phyloP scores from a whole-genome alignment of 1,140 invertebrate genomes.

The Latrodectus geometricus region DNA sequence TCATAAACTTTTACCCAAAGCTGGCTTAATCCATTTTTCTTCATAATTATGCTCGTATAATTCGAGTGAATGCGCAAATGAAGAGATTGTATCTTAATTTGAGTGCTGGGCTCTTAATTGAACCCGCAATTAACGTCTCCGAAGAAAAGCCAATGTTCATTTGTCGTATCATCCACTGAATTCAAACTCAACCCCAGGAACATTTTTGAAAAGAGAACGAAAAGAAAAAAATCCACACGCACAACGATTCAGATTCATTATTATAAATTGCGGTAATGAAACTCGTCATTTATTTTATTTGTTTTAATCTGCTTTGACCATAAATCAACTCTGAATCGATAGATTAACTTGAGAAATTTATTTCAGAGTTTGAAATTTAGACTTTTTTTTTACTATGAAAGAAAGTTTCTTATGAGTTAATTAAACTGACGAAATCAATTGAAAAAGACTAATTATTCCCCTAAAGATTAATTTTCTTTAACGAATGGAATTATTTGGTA shows the following conservation, averaged over 20 bases:
- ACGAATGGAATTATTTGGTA: no score
- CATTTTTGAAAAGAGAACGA: not conserved
- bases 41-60: not conserved
- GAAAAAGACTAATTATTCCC: no score
- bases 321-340: no score
- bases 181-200: not conserved
- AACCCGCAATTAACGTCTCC: slow-evolving; percentile 16
- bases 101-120: slow-evolving; percentile 22
- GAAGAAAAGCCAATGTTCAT: slow-evolving; percentile 33
- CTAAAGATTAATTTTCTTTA: no score
- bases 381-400: no score
- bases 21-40: not conserved
- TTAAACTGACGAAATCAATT: no score
- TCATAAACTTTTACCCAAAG: not conserved
- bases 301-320: not conserved
- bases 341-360: no score
- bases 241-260: not conserved
- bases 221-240: not conserved
- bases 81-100: slow-evolving; percentile 32
- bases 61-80: slow-evolving; percentile 10
- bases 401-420: no score
- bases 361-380: no score
- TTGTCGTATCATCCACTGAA: slow-evolving; percentile 11
- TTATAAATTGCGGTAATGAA: not conserved
- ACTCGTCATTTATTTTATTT: not conserved